Base-by-base conservation (phyloP, 2,113 vertebrate genomes). In the Pyxicephalus adspersus region DNA sequence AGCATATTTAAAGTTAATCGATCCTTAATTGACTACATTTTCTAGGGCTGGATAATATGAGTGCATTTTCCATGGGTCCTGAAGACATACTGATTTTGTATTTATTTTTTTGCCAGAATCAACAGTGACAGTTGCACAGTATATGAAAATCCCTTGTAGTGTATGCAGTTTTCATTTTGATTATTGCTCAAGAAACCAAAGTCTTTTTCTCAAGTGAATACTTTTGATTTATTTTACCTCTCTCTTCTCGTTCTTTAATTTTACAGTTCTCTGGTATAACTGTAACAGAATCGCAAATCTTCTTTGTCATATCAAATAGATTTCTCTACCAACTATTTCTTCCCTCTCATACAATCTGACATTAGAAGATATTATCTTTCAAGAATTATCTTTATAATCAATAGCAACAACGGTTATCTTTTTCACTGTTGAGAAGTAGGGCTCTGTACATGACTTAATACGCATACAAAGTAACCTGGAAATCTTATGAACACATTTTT, bases 261-360 rank as follows among this genome's bases (percentile, higher is more conserved):
- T 64, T 57, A 65, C 38, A 67, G 61, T 57, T 57, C 15, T 66
- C 1, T 23, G 38, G n/a, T 66, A 66, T 77, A 51, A 66, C 23
- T 29, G 23, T 66, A 67, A 78, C 63, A 78, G 57, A 78, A 78
- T 67, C n/a, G 25, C 76, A 67, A 67, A 78, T 67, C 63, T 73
- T 73, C 52, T 54, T 67, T 78, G 50, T 67, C 25, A 28, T 22
- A 55, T 16, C 28, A 28, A 65, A 77, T 57, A 34, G 51, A 66
- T 77, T 67, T 78, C 52, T 66, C 26, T 23, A 13, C 25, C 28
- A 76, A 64, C 45, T 28, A 16, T 64, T 76, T 64, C 34, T 78
- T 66, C 57, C 50, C 64, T 38, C 34, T 34, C 20, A 23, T 38
- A n/a, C 34, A 64, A 5, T 50, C 61, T 61, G 19, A 6, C 38